Evolutionary conservation across 2,888 invertebrate species (phyloP), one percentile per base, ranked within the genome.

Genomic region (Synanthedon vespiformis): DNA sequence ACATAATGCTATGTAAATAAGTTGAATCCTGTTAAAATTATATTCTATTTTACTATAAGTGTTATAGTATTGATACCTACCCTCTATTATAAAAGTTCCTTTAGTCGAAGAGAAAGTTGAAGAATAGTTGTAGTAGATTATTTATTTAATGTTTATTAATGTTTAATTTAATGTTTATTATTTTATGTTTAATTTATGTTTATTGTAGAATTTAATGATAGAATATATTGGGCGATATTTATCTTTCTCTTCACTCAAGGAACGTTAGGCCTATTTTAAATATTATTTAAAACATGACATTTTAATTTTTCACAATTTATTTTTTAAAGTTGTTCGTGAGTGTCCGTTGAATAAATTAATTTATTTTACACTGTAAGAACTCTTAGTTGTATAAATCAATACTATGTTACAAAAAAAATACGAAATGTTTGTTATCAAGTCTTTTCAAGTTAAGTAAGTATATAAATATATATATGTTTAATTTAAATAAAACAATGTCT

Each of bases 41-140:
- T 86, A 86, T 85, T 86, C 86, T 86, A 86, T 86, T 85, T 85
- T 84, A 85, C 71, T 85, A 84, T 76, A 86, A 86, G 85, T 86
- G 85, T 86, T 86, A 81, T 77, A 74, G 71, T 80, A 76, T 80
- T 80, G 72, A 82, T 82, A 84, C 77, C 75, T 34, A 34, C 34
- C 74, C 76, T 82, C 75, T 78, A 81, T 75, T 73, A 70, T 76
- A 61, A 80, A n/a, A 60, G 75, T 76, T 82, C 77, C 77, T 82
- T 74, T 56, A 57, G 34, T 52, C 60, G 70, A 71, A 68, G 70
- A 74, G 67, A 70, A 66, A 59, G 55, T 57, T 55, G 34, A 34
- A 12, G 4, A 44, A 22, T 48, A 48, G 16, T 48, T 48, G 12
- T 16, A 48, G 16, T 16, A 48, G 48, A 48, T 12, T 48, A 18